Percentiles rank a stretch among this genome's conserved stretches.
Conservation (phyloP, 1,140 invertebrate species). For the Philopotamus ludificatus region DNA sequence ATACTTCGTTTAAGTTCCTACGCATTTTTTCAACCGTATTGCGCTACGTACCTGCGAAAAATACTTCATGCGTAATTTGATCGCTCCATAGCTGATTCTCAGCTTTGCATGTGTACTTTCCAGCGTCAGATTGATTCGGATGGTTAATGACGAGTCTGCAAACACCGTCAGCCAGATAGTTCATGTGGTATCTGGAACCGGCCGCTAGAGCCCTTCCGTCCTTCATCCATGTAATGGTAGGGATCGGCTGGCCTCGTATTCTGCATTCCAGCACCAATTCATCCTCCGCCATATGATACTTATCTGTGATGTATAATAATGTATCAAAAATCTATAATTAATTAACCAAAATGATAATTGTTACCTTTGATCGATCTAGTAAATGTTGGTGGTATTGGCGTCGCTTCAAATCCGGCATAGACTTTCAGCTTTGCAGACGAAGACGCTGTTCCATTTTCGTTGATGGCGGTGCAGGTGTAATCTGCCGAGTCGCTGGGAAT, state of each 20-base stretch:
- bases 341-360: too few species aligned
- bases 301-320: slow-evolving; percentile 58
- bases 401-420: slow-evolving; percentile 66
- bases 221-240: slow-evolving; percentile 75
- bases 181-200: slow-evolving; percentile 63
- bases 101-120: slow-evolving; percentile 73
- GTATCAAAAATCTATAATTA: too few species aligned
- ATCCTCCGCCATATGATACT: slow-evolving; percentile 67
- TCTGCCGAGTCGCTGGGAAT: slow-evolving; percentile 67
- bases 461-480: slow-evolving; percentile 73
- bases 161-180: slow-evolving; percentile 68
- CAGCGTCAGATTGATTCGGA: slow-evolving; percentile 67
- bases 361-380: slow-evolving; percentile 70
- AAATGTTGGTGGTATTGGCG: slow-evolving; percentile 69
- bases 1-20: too few species aligned
- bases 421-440: slow-evolving; percentile 72
- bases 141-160: slow-evolving; percentile 68
- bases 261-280: slow-evolving; percentile 75
- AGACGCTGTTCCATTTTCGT: slow-evolving; percentile 67
- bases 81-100: slow-evolving; percentile 69
- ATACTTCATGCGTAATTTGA: slow-evolving; percentile 70
- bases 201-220: slow-evolving; percentile 59
- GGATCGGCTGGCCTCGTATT: slow-evolving; percentile 68
- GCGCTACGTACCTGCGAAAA: slow-evolving; percentile 69
- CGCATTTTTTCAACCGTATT: too few species aligned